Percentiles rank a stretch among this genome's conserved stretches.
Conservation (phyloP, 2,113 vertebrate genomes). For the Calypte anna region DNA sequence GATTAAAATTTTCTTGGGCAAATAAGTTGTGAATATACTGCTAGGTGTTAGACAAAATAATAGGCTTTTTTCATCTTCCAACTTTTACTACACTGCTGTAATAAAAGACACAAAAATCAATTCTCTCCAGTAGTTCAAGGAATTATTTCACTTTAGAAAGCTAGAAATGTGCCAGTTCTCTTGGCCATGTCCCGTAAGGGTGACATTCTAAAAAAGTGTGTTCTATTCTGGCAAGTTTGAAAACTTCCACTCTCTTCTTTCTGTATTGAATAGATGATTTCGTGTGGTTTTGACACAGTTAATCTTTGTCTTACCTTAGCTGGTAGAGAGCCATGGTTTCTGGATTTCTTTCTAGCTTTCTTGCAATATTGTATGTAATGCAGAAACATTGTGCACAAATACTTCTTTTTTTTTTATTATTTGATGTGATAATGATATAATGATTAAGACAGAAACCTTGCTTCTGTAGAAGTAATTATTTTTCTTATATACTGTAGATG, state of each 20-base stretch:
- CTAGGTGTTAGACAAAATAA: background rate
- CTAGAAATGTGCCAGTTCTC: background rate
- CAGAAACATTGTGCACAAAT: background rate
- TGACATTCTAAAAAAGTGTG: background rate
- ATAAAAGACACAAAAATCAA: constrained; percentile 27
- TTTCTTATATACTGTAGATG: background rate
- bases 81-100: background rate
- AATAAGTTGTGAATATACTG: background rate
- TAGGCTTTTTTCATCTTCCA: background rate
- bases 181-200: background rate
- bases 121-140: background rate
- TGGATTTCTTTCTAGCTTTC: background rate
- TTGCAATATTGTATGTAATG: background rate
- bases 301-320: background rate
- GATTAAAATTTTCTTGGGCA: background rate
- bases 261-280: background rate
- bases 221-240: background rate
- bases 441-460: background rate
- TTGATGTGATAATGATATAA: background rate
- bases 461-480: background rate
- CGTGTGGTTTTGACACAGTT: background rate
- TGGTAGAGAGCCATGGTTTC: background rate
- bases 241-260: background rate
- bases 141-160: constrained; percentile 7
- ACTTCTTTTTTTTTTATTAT: background rate